A percentile compares a stretch with the other conserved stretches of the same genome.
Evolutionary conservation across 2,888 invertebrate species (phyloP).

Genomic region (Oxyteleia sp.): DNA sequence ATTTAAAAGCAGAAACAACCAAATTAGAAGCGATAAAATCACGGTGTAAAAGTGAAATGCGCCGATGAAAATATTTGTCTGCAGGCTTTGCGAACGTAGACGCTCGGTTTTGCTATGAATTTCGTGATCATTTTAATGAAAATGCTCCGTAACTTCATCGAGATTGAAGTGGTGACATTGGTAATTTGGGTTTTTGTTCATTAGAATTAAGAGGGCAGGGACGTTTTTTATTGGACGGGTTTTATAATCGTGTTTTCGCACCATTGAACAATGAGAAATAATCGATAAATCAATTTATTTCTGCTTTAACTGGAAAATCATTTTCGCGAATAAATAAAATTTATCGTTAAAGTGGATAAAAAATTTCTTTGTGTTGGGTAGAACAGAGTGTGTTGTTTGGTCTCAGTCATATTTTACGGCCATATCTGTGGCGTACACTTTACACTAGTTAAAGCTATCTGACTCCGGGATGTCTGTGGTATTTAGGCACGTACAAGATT

Average conservation of each 20-base stretch:
- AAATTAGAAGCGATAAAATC: constrained; percentile 35
- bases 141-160: not conserved
- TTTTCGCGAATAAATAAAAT: constrained; percentile 44
- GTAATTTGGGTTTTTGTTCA: constrained; percentile 1
- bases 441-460: constrained; percentile 67
- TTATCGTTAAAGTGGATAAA: constrained; percentile 51
- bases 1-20: constrained; percentile 29
- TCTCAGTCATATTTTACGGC: constrained; percentile 51
- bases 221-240: too few relatives aligned
- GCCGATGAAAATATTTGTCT: not conserved
- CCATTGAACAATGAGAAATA: constrained; percentile 20
- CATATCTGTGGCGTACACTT: constrained; percentile 58
- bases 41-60: not conserved
- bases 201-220: too few relatives aligned
- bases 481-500: constrained; percentile 55
- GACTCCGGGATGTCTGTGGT: constrained; percentile 46
- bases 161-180: not conserved
- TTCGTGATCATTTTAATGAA: constrained; percentile 5
- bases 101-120: too few relatives aligned
- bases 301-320: constrained; percentile 20
- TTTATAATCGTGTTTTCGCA: constrained; percentile 33
- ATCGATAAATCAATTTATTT: constrained; percentile 41
- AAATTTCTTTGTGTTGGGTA: constrained; percentile 28
- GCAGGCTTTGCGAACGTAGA: not conserved
- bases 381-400: constrained; percentile 34